These are phyloP conservation scores for Cololabis saira DNA, from an alignment of 2,113 vertebrate genomes.

Conservation along the genomic window DNA sequence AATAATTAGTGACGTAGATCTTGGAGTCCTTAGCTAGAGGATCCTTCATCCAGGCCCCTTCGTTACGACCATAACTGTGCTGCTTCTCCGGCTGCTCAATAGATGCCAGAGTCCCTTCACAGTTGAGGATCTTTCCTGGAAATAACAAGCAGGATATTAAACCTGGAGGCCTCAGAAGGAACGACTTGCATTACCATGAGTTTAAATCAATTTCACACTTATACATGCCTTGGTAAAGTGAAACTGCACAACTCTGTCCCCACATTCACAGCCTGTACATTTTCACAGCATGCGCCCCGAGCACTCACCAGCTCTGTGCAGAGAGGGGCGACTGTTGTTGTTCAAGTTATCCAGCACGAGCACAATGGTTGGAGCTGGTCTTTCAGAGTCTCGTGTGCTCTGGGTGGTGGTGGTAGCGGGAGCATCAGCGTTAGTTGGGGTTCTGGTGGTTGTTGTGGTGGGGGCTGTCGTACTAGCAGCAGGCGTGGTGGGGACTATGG, in stretches of 20 bases:
- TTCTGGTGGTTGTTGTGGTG: slow-evolving; percentile 21
- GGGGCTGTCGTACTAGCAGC: slow-evolving; percentile 27
- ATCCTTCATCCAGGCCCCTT: slow-evolving; percentile 99
- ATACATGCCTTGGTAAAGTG: neutral
- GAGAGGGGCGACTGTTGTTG: slow-evolving; percentile 69
- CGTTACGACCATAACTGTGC: slow-evolving; percentile 95
- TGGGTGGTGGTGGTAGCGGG: slow-evolving; percentile 48
- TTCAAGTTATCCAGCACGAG: slow-evolving; percentile 76
- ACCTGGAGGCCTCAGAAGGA: neutral
- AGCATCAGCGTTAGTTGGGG: slow-evolving; percentile 34
- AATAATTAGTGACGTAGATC: slow-evolving; percentile 97
- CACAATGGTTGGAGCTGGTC: slow-evolving; percentile 71
- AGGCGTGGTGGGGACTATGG: slow-evolving; percentile 9
- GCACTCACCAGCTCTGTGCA: slow-evolving; percentile 76
- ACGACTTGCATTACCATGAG: neutral
- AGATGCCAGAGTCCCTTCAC: slow-evolving; percentile 90
- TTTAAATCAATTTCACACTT: slow-evolving; percentile 24
- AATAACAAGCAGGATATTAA: slow-evolving; percentile 29
- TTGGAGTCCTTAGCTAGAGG: slow-evolving; percentile 89
- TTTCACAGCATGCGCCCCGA: neutral
- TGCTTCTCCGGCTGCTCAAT: slow-evolving; percentile 89
- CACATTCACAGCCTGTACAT: neutral
- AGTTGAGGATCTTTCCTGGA: slow-evolving; percentile 85
- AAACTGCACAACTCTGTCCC: neutral
- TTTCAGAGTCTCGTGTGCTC: slow-evolving; percentile 43